These are phyloP conservation scores for Poecile montanus DNA, from an alignment of 2,797 vertebrate genomes.

Conservation along the genomic window DNA sequence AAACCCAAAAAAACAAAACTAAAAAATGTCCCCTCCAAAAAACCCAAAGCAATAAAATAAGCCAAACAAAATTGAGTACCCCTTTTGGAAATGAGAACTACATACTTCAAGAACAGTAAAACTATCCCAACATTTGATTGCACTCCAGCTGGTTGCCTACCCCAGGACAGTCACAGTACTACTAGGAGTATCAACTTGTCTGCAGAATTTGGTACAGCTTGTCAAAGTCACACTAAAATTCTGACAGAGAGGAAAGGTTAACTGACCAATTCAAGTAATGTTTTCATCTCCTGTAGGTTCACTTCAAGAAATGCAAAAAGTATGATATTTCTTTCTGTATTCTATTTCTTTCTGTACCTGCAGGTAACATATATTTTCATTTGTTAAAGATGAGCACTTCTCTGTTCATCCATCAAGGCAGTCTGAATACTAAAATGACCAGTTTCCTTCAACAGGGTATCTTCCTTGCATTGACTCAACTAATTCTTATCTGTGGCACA, in stretches of 20 bases:
- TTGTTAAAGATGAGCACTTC: background rate
- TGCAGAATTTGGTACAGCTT: background rate
- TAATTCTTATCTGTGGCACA: background rate
- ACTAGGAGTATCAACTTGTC: background rate
- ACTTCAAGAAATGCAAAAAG: background rate
- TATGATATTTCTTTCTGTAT: background rate
- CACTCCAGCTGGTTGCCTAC: background rate
- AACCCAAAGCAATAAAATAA: background rate
- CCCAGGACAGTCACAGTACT: background rate
- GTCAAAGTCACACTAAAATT: background rate
- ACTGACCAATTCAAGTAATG: background rate
- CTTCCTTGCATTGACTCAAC: background rate
- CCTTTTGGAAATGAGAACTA: background rate
- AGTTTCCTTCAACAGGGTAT: background rate
- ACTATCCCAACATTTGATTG: background rate
- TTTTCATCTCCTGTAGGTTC: background rate
- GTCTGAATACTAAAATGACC: background rate
- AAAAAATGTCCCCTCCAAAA: background rate
- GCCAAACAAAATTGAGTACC: background rate
- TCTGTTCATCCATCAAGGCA: accelerated
- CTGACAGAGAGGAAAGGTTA: background rate
- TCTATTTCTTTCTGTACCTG: background rate
- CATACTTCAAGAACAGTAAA: background rate
- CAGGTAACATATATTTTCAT: background rate
- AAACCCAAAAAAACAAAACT: background rate